A percentile compares a stretch with the other conserved stretches of the same genome.
Conservation (phyloP, 2,113 vertebrate species). For the Equus przewalskii region DNA sequence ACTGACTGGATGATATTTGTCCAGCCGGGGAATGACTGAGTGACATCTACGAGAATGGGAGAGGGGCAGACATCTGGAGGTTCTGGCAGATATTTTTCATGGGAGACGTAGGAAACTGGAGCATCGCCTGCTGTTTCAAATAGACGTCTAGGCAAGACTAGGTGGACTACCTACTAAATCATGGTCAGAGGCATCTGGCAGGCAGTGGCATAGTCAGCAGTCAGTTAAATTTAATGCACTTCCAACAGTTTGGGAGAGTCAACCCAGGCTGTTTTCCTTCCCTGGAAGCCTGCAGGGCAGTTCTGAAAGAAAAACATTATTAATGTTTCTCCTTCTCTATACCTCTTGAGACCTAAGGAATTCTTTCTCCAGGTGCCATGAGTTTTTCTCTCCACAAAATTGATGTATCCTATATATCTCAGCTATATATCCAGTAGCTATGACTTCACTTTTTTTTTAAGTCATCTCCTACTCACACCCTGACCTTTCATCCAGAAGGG, state of each 20-base stretch:
- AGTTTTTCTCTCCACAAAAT: background rate
- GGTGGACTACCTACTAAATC: background rate
- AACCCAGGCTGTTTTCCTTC: background rate
- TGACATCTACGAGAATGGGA: background rate
- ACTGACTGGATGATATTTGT: background rate
- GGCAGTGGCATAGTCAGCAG: background rate
- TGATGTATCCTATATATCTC: background rate
- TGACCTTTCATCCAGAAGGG: background rate
- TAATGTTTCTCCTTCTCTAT: background rate
- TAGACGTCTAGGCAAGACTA: background rate
- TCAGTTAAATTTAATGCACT: background rate
- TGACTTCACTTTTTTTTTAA: background rate
- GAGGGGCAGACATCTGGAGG: background rate
- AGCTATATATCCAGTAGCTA: background rate
- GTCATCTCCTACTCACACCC: background rate
- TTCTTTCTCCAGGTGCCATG: background rate
- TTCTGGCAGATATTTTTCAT: background rate
- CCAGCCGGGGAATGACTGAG: background rate
- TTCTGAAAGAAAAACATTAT: background rate
- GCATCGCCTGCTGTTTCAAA: background rate
- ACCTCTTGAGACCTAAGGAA: accelerated
- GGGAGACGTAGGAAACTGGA: background rate
- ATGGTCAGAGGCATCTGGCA: background rate
- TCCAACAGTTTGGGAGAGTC: background rate
- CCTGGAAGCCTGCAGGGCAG: background rate